Percentiles rank a stretch among this genome's conserved stretches.
These are phyloP conservation scores for Macrotrachela quadricornifera DNA, from an alignment of 1,140 invertebrate genomes.

Conservation along the genomic window DNA sequence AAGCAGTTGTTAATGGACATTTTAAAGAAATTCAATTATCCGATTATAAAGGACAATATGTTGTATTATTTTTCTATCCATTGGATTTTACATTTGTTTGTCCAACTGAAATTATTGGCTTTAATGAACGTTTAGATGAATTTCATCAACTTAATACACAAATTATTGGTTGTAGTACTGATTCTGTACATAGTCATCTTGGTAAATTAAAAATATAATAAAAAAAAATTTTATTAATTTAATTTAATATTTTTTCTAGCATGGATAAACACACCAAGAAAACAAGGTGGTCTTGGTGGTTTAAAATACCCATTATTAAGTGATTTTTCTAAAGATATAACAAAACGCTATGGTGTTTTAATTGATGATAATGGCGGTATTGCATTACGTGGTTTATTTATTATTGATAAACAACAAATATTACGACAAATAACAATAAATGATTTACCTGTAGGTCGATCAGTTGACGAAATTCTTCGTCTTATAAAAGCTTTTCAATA, in stretches of 20 bases:
- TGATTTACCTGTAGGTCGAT: slow-evolving; percentile 45
- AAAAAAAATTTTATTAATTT: neutral
- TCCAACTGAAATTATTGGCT: slow-evolving; percentile 82
- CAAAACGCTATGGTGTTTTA: slow-evolving; percentile 63
- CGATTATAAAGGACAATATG: slow-evolving; percentile 79
- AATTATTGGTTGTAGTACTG: slow-evolving; percentile 71
- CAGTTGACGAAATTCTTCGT: slow-evolving; percentile 68
- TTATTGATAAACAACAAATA: slow-evolving; percentile 42
- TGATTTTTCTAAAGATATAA: slow-evolving; percentile 70
- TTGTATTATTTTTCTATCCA: slow-evolving; percentile 87
- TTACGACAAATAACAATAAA: slow-evolving; percentile 48
- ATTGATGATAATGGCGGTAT: slow-evolving; percentile 53
- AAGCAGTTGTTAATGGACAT: slow-evolving; percentile 74
- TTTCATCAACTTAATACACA: slow-evolving; percentile 65
- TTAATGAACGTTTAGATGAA: slow-evolving; percentile 68
- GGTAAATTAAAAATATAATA: slow-evolving; percentile 16
- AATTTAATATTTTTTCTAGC: neutral
- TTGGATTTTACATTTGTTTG: slow-evolving; percentile 90
- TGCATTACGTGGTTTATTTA: slow-evolving; percentile 49
- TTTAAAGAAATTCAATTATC: slow-evolving; percentile 64
- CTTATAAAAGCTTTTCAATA: slow-evolving; percentile 79
- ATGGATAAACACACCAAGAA: slow-evolving; percentile 3
- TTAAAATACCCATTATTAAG: slow-evolving; percentile 71
- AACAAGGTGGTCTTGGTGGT: slow-evolving; percentile 69
- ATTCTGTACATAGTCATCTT: slow-evolving; percentile 81